phyloP scores from a whole-genome alignment of 2,113 vertebrate species.

The Coregonus clupeaformis region DNA sequence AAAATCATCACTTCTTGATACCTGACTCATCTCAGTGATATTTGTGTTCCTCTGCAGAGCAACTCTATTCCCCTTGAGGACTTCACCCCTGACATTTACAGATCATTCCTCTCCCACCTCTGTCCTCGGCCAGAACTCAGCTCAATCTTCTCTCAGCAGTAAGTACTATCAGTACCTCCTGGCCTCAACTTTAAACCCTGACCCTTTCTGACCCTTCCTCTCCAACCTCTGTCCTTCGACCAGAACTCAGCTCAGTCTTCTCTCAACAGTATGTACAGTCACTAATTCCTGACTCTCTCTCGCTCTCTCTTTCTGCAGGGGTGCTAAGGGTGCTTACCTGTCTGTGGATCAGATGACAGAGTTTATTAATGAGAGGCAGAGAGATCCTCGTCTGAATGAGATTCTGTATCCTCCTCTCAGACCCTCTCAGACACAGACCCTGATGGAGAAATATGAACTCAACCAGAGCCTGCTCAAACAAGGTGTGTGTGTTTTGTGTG shows the following conservation, averaged over 20 bases:
- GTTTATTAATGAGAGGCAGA: constrained; percentile 92
- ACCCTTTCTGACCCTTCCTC: background rate
- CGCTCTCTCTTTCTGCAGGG: constrained; percentile 65
- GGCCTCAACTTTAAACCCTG: background rate
- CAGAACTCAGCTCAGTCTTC: background rate
- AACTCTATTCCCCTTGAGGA: constrained; percentile 93
- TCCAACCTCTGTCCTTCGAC: background rate
- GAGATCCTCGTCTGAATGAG: constrained; percentile 93
- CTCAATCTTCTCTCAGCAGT: constrained; percentile 91
- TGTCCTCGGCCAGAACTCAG: constrained; percentile 92
- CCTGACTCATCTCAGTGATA: background rate
- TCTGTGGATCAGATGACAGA: constrained; percentile 94
- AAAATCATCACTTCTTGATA: no score
- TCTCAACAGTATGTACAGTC: background rate
- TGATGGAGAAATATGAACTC: constrained; percentile 92
- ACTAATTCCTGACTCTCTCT: background rate
- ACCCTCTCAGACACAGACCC: constrained; percentile 84
- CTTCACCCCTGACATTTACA: constrained; percentile 89
- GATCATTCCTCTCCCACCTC: constrained; percentile 86
- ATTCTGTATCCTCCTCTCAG: constrained; percentile 95
- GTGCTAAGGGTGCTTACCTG: constrained; percentile 81
- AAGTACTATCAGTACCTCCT: constrained; percentile 59
- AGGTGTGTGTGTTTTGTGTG: constrained; percentile 69
- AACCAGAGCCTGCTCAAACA: constrained; percentile 79
- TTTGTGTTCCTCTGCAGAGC: constrained; percentile 73